Evolutionary conservation across 2,113 vertebrate genomes (phyloP).

Genomic region (Percina caprodes): DNA sequence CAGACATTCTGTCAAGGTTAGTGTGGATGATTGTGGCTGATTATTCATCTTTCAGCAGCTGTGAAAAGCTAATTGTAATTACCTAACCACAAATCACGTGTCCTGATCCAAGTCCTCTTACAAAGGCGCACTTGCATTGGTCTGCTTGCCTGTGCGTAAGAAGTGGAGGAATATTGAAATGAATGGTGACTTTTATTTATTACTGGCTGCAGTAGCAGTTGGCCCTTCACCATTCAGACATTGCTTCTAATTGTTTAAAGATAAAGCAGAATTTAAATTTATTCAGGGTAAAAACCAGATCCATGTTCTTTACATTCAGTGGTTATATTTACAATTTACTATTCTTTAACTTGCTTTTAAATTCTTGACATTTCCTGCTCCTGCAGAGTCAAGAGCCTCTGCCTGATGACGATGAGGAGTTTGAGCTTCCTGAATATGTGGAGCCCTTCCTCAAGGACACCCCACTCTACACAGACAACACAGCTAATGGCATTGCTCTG

Average conservation of each 20-base stretch:
- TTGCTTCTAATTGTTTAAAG: not conserved
- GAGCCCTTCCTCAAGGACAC: constrained; percentile 98
- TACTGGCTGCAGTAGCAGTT: constrained; percentile 63
- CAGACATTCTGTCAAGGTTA: constrained; percentile 97
- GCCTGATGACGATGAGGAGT: constrained; percentile 98
- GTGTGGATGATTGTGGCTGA: constrained; percentile 31
- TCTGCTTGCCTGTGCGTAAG: constrained; percentile 71
- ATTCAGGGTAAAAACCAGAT: not conserved
- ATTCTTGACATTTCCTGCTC: not conserved
- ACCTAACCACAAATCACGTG: fast-evolving
- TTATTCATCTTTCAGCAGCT: not conserved
- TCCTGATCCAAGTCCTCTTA: constrained; percentile 46
- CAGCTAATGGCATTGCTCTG: constrained; percentile 98
- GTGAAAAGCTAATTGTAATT: not conserved
- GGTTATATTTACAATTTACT: not conserved
- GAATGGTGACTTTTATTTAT: constrained; percentile 45
- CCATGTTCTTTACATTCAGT: not conserved
- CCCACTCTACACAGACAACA: constrained; percentile 96
- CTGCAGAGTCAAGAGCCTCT: constrained; percentile 94
- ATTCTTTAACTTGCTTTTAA: not conserved
- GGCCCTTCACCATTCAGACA: constrained; percentile 49
- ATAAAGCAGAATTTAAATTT: not conserved
- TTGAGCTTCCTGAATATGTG: constrained; percentile 96
- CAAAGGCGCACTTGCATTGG: constrained; percentile 77
- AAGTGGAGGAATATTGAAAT: constrained; percentile 71